Evolutionary conservation across 2,888 invertebrate species (phyloP), one percentile per base, ranked within the genome.

Genomic region (Plebejus melissa): DNA sequence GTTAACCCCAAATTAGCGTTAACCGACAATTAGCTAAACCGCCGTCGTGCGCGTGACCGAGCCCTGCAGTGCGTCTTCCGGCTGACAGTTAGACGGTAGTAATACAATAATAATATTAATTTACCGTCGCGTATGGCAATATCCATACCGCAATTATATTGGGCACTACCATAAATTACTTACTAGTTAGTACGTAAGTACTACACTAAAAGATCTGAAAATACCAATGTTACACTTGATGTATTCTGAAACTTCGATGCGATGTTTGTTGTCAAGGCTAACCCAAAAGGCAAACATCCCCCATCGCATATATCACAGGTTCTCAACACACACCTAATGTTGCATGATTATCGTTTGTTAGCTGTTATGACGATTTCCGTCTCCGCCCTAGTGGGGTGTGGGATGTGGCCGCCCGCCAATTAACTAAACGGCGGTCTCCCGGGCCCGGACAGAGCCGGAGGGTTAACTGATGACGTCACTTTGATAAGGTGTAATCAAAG

Each of bases 401-500:
- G 60, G 9, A 11, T 60, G 60, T 60, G 60, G 60, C 7, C 60
- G 11, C 22, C 58, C 60, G 60, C 22, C 58, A 22, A 60, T 60
- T 60, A 60, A 22, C 28, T 60, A 58, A 28, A 60, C 60, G 22
- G 60, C 60, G 60, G 60, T 22, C 28, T 60, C 1, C 60, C 28
- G 9, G 58, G 58, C 58, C 58, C 58, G 9, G 28, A 28, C 22
- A 60, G 28, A 22, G 58, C 22, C 22, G 58, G n/a, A 58, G 58
- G 60, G 60, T 60, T 60, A 60, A 28, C 60, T 28, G 28, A 60
- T 60, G 60, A 60, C 60, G 60, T 60, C 60, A 60, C 22, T 28
- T 0, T 11, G 28, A 28, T 11, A 60, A 4, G 7, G 22, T 58
- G 60, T 22, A 60, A 28, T 28, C 60, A 60, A 28, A 22, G 60